A percentile compares a stretch with the other conserved stretches of the same genome.
These are phyloP conservation scores for Astatoreochromis straeleni DNA, from an alignment of 2,113 vertebrate genomes.

Conservation along the genomic window DNA sequence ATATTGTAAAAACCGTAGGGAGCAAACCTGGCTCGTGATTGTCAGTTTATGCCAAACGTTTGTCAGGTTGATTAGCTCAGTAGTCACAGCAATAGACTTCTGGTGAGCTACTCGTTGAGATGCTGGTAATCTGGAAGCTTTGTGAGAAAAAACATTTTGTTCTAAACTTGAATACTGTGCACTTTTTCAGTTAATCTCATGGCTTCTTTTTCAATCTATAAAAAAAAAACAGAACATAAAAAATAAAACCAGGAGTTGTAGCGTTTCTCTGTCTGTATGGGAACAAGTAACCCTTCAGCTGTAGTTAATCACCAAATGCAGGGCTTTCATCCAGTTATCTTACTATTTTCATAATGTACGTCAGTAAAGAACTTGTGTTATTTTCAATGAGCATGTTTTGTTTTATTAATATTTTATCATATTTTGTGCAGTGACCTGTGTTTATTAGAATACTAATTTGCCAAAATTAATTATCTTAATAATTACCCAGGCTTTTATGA, in stretches of 20 bases:
- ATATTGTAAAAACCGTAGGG: not conserved
- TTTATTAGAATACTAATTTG: not conserved
- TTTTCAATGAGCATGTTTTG: not conserved
- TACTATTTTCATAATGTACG: not conserved
- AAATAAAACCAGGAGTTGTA: slow-evolving; percentile 1
- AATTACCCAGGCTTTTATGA: not conserved
- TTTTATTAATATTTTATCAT: not conserved
- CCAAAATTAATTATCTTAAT: not conserved
- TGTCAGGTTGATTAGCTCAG: slow-evolving; percentile 14
- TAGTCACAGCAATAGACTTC: not conserved
- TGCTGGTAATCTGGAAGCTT: not conserved
- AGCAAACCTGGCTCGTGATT: slow-evolving; percentile 12
- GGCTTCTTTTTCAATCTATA: not conserved
- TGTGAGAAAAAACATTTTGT: not conserved
- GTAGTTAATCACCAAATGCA: not conserved
- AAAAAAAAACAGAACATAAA: not conserved
- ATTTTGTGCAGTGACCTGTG: not conserved
- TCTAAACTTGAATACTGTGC: not conserved
- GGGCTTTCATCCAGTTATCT: not conserved
- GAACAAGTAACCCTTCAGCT: not conserved
- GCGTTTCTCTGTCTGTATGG: not conserved
- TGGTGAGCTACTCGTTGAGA: not conserved
- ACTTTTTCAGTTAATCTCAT: not conserved
- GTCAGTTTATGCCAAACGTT: not conserved
- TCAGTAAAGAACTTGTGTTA: not conserved